These are phyloP conservation scores for Vireo griseus DNA, from an alignment of 2,797 vertebrate species.

Conservation along the genomic window DNA sequence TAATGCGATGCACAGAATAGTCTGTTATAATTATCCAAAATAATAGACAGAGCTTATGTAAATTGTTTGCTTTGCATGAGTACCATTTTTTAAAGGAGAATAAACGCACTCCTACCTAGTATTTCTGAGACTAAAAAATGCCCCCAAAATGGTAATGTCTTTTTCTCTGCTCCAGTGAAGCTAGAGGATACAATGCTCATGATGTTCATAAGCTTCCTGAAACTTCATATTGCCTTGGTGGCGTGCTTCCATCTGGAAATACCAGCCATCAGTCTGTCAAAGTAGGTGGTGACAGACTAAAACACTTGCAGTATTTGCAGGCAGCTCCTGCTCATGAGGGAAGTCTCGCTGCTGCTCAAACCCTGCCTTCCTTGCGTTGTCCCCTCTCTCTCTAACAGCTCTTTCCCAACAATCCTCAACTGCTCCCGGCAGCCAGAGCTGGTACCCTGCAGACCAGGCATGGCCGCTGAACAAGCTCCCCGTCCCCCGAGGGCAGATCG, in stretches of 20 bases:
- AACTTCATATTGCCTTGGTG: neutral
- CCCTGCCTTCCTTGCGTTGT: neutral
- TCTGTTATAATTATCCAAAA: neutral
- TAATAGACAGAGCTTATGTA: neutral
- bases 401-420: neutral
- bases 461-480: accelerated
- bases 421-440: neutral
- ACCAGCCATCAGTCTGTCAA: neutral
- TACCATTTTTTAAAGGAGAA: neutral
- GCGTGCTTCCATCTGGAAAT: neutral
- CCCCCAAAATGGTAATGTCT: neutral
- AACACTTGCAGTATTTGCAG: neutral
- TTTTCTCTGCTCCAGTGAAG: neutral
- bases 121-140: neutral
- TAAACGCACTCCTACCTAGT: neutral
- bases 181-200: neutral
- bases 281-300: neutral
- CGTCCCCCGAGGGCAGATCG: neutral
- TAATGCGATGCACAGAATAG: neutral
- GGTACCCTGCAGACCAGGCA: neutral
- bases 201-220: neutral
- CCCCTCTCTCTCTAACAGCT: neutral
- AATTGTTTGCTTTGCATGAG: neutral
- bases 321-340: neutral
- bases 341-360: neutral